Evolutionary conservation across 2,888 invertebrate species (phyloP).

Genomic region (Hydraecia micacea): DNA sequence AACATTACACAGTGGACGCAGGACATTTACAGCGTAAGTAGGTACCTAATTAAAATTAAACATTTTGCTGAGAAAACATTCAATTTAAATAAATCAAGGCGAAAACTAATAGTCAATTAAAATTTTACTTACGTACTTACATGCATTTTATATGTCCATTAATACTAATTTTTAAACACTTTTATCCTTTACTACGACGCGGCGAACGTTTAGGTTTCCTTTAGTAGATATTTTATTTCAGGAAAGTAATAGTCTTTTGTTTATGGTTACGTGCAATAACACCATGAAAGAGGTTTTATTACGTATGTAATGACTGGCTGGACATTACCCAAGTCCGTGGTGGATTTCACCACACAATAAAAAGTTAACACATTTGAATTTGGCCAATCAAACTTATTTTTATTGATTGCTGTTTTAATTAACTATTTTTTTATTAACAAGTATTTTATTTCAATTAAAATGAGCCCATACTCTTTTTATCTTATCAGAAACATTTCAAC

Average conservation of each 20-base stretch:
- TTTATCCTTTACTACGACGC: slow-evolving; percentile 9
- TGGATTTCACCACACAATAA: slow-evolving; percentile 27
- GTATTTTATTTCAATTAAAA: slow-evolving; percentile 10
- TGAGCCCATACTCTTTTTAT: not conserved
- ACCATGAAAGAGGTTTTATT: slow-evolving; percentile 34
- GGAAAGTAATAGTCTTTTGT: slow-evolving; percentile 26
- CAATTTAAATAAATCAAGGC: slow-evolving; percentile 7
- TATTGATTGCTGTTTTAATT: slow-evolving; percentile 34
- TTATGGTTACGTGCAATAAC: slow-evolving; percentile 26
- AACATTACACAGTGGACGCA: not conserved
- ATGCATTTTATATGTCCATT: slow-evolving; percentile 64
- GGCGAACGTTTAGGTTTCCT: not conserved
- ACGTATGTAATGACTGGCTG: not conserved
- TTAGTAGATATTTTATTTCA: slow-evolving; percentile 35
- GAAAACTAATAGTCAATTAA: not conserved
- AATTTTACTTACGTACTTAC: slow-evolving; percentile 59
- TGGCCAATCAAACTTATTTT: slow-evolving; percentile 5
- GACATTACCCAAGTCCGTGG: too few relatives aligned
- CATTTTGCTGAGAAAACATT: not conserved
- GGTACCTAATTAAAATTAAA: not conserved
- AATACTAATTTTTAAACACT: slow-evolving; percentile 19
- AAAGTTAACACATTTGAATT: slow-evolving; percentile 39
- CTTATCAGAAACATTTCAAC: slow-evolving; percentile 8
- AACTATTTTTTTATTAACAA: slow-evolving; percentile 5
- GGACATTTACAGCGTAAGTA: not conserved